Evolutionary conservation across 53 echinoderm and acorn worm genomes (phyloP).

Genomic region (Luidia sarsii): DNA sequence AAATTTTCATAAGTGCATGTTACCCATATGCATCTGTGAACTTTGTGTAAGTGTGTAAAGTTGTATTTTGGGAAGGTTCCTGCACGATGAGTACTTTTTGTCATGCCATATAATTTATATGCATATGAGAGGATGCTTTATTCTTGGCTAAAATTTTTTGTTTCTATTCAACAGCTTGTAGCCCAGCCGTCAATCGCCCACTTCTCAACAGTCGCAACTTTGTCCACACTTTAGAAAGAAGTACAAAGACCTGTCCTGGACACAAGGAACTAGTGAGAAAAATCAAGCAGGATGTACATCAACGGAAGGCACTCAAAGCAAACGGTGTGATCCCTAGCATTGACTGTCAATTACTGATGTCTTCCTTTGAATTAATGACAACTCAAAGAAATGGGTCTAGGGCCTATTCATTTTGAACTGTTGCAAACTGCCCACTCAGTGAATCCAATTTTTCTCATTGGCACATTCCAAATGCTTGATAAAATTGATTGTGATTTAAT

Average conservation of each 20-base stretch:
- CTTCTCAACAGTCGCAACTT: constrained; percentile 62
- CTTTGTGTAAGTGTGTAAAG: too few relatives aligned
- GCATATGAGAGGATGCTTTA: not conserved
- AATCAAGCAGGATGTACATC: constrained; percentile 27
- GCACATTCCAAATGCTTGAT: too few relatives aligned
- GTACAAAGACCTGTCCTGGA: constrained; percentile 41
- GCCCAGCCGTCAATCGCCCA: constrained; percentile 55
- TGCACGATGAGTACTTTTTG: not conserved
- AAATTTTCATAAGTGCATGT: too few relatives aligned
- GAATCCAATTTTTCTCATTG: too few relatives aligned
- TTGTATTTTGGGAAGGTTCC: too few relatives aligned
- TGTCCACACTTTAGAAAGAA: constrained; percentile 43
- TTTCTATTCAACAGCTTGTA: constrained; percentile 40
- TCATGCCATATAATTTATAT: not conserved
- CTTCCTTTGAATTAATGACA: too few relatives aligned
- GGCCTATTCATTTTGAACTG: not conserved
- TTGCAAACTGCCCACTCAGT: too few relatives aligned
- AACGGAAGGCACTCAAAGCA: not conserved
- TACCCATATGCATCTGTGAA: too few relatives aligned
- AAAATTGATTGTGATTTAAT: too few relatives aligned
- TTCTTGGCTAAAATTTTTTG: not conserved
- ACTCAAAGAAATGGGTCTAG: too few relatives aligned
- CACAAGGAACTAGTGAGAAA: constrained; percentile 34
- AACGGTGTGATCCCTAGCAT: too few relatives aligned
- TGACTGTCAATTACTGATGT: too few relatives aligned